phyloP scores from a whole-genome alignment of 1,140 invertebrate genomes.

The Zaprionus gabonicus region DNA sequence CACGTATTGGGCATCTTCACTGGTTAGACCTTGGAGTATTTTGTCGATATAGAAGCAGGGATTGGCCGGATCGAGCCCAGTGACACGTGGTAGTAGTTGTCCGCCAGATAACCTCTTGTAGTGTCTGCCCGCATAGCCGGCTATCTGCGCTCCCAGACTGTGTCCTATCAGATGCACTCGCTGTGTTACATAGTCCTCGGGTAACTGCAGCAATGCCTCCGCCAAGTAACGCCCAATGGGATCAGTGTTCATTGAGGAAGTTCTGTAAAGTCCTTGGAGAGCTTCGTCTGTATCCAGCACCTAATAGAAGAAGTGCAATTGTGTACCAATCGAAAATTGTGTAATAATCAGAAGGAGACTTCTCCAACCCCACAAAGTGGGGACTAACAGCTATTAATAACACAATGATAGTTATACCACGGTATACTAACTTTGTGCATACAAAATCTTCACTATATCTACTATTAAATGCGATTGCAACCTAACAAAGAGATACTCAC shows the following conservation, averaged over 20 bases:
- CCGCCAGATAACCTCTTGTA: conserved; percentile 60
- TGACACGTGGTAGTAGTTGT: conserved; percentile 84
- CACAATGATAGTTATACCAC: no score
- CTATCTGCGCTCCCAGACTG: conserved; percentile 85
- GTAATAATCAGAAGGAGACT: no score
- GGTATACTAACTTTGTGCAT: no score
- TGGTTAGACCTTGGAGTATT: conserved; percentile 84
- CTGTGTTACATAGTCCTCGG: conserved; percentile 40
- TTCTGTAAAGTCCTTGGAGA: conserved; percentile 61
- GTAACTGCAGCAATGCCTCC: conserved; percentile 45
- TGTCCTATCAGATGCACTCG: conserved; percentile 70
- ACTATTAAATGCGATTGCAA: no score
- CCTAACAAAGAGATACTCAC: conserved; percentile 28
- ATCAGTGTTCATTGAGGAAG: conserved; percentile 70
- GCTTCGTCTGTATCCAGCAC: conserved; percentile 58
- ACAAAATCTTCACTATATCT: no score
- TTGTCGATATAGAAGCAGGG: conserved; percentile 86
- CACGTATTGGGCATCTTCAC: conserved; percentile 86
- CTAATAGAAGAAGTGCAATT: neutral
- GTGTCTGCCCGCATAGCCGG: conserved; percentile 84
- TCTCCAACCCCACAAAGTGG: no score
- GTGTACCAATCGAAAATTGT: no score
- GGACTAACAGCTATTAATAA: no score
- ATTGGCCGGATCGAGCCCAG: conserved; percentile 89
- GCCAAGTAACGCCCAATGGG: conserved; percentile 60